Conservation (phyloP, 2,797 vertebrate genomes). For the Acipenser oxyrinchus region DNA sequence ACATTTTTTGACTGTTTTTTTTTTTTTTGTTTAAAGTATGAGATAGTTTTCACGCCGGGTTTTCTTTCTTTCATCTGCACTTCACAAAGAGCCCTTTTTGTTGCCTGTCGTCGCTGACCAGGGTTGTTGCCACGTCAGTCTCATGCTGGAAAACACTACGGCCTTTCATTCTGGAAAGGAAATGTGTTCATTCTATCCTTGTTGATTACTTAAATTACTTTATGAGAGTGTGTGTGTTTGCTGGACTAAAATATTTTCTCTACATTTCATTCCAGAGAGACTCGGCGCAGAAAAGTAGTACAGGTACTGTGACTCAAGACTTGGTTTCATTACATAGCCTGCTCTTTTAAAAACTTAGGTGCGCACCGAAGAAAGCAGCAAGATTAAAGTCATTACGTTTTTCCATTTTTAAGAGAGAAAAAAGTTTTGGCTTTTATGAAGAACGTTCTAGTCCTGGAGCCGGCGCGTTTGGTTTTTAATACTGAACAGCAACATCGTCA, state of each 20-base stretch:
- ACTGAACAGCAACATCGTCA: constrained; percentile 1
- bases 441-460: constrained; percentile 12
- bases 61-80: background rate
- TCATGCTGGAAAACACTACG: background rate
- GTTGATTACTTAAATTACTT: background rate
- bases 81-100: constrained; percentile 32
- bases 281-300: constrained; percentile 1
- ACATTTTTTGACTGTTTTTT: too few relatives aligned
- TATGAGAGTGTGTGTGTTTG: background rate
- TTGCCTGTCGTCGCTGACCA: constrained; percentile 12
- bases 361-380: too few relatives aligned
- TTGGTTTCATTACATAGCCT: too few relatives aligned
- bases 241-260: background rate
- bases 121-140: constrained; percentile 23
- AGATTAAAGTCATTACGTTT: background rate
- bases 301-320: background rate
- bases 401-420: background rate
- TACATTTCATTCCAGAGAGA: background rate
- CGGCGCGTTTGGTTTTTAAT: constrained; percentile 13
- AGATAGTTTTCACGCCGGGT: too few relatives aligned
- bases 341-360: too few relatives aligned
- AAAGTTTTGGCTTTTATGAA: constrained; percentile 1
- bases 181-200: constrained; percentile 7
- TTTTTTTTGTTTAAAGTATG: too few relatives aligned
- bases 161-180: background rate